phyloP scores from a whole-genome alignment of 2,113 vertebrate genomes.

The Mirounga angustirostris region DNA sequence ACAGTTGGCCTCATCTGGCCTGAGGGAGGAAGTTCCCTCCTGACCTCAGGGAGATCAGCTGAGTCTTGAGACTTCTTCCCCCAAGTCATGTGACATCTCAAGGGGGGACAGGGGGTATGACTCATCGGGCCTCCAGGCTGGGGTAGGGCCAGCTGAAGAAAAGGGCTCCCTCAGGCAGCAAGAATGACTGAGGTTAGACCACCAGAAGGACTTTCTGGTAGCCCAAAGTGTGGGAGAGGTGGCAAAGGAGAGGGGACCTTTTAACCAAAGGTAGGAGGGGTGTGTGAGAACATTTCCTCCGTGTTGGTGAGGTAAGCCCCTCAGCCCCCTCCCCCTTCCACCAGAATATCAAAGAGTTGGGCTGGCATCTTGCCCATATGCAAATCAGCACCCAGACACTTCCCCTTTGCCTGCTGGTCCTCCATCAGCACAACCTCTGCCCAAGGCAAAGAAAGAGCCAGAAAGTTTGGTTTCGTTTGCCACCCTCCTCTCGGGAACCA shows the following conservation, averaged over 20 bases:
- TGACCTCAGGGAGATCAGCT: slow-evolving; percentile 75
- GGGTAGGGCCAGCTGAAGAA: not conserved
- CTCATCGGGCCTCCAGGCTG: slow-evolving; percentile 43
- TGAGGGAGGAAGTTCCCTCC: slow-evolving; percentile 64
- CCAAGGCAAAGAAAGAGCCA: not conserved
- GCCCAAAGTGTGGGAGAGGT: not conserved
- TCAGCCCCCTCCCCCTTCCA: not conserved
- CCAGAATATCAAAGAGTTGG: not conserved
- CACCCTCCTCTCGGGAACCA: not conserved
- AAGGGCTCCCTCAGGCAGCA: slow-evolving; percentile 1
- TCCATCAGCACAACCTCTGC: not conserved
- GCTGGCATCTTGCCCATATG: not conserved
- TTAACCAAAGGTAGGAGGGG: not conserved
- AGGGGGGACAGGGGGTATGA: not conserved
- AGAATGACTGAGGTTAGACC: slow-evolving; percentile 53
- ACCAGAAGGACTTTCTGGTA: slow-evolving; percentile 59
- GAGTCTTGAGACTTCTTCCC: slow-evolving; percentile 52
- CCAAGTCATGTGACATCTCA: slow-evolving; percentile 61
- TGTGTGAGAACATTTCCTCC: not conserved
- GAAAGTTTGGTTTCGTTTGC: not conserved
- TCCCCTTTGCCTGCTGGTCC: not conserved
- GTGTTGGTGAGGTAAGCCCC: not conserved
- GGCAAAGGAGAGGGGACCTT: not conserved
- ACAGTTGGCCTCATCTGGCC: slow-evolving; percentile 28
- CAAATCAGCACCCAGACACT: slow-evolving; percentile 58